Evolutionary conservation across 2,113 vertebrate genomes (phyloP).

Genomic region (Acrocephalus arundinaceus): DNA sequence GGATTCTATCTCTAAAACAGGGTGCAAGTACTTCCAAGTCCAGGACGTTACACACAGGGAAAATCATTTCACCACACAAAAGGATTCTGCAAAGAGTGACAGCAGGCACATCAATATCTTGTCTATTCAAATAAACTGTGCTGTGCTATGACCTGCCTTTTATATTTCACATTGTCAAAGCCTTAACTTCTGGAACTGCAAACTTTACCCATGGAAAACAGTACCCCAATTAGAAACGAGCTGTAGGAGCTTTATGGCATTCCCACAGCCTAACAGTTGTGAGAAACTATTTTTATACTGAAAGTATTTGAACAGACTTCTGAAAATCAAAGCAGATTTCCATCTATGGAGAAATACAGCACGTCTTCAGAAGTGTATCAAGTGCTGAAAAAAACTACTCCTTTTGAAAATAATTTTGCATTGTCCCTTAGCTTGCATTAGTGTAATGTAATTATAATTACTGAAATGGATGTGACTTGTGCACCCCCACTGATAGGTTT

Average conservation of each 20-base stretch:
- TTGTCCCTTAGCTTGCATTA: background rate
- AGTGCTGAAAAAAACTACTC: background rate
- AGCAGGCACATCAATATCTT: background rate
- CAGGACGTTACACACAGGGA: background rate
- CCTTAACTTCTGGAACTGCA: background rate
- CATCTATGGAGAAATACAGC: background rate
- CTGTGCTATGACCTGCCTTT: background rate
- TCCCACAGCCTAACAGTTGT: background rate
- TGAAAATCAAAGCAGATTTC: slow-evolving; percentile 9
- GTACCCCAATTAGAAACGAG: background rate
- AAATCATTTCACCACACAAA: background rate
- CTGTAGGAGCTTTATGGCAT: background rate
- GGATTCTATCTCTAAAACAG: background rate
- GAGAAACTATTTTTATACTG: slow-evolving; percentile 11
- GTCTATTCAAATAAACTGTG: background rate
- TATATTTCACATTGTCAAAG: background rate
- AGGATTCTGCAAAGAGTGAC: background rate
- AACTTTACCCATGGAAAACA: background rate
- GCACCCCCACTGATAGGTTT: background rate
- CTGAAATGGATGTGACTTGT: background rate
- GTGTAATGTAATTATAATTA: background rate
- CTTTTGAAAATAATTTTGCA: background rate
- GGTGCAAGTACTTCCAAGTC: background rate
- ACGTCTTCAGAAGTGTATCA: background rate
- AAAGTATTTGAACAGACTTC: background rate